A percentile compares a stretch with the other conserved stretches of the same genome.
phyloP scores from a whole-genome alignment of 2,888 invertebrate genomes.

The Cybosia mesomella region DNA sequence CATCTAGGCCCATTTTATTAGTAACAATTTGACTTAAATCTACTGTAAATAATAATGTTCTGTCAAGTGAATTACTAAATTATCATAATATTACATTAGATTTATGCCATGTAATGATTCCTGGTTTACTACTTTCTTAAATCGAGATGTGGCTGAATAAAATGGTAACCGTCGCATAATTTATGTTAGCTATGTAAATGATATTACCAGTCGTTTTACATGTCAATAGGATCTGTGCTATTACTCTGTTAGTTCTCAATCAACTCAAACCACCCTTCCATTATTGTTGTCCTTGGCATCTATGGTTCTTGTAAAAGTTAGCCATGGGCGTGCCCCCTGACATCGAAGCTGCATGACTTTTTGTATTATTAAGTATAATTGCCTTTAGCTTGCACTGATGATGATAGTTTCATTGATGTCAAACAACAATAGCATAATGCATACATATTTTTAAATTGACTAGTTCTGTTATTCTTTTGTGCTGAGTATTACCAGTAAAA shows the following conservation, averaged over 20 bases:
- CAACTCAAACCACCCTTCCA: slow-evolving; percentile 36
- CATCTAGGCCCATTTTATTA: no score
- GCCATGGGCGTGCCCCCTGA: slow-evolving; percentile 49
- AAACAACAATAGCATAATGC: slow-evolving; percentile 19
- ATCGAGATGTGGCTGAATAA: neutral
- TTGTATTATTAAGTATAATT: slow-evolving; percentile 53
- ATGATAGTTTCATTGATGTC: slow-evolving; percentile 14
- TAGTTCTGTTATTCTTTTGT: neutral
- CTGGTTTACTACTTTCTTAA: no score
- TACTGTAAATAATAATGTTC: no score
- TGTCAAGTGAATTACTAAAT: no score
- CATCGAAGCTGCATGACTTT: slow-evolving; percentile 56
- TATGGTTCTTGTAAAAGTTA: slow-evolving; percentile 39
- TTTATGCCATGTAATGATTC: no score
- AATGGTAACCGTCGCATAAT: neutral
- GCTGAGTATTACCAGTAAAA: neutral
- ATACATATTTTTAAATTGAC: neutral
- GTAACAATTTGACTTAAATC: no score
- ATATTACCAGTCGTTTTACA: neutral
- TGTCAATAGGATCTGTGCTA: neutral
- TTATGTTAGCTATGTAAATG: neutral
- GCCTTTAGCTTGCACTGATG: slow-evolving; percentile 33
- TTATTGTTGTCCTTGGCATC: slow-evolving; percentile 46
- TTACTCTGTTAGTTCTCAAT: slow-evolving; percentile 26
- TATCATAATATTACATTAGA: no score